Base-by-base conservation (phyloP, 2,113 vertebrate genomes). In the Tursiops truncatus region DNA sequence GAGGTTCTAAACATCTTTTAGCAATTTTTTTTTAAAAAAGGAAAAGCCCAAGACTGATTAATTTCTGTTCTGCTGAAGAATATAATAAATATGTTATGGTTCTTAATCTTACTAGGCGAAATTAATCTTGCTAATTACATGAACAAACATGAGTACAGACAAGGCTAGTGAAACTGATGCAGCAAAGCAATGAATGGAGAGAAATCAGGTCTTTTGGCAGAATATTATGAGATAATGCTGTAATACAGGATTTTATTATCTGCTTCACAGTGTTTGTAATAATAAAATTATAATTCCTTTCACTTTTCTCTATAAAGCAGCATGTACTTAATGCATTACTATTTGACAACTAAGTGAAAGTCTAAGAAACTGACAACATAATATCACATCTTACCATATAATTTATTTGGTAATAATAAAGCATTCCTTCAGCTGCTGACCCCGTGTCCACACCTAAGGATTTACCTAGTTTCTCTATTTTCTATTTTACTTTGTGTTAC, bases 11-110 rank as follows among this genome's bases (percentile, higher is more conserved):
- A 95, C 76, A 65, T 76, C n/a, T 50, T 76, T 86, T 50, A 79
- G 83, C n/a, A 79, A 73, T 33, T 11, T 91, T 89, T 91, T 83
- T 84, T 77, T 8, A 36, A 31, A 31, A 47, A 92, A 71, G 25
- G 60, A 68, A 97, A 81, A 80, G 0, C 47, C 36, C 58, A 28
- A 90, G 65, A 90, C 18, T 58, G 26, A 67, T 82, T 62, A 67
- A 91, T 85, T 92, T 96, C 62, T 91, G 13, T 91, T 95, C 84
- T 90, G 67, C 62, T 65, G 58, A 97, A 93, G 58, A 90, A 94
- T 62, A 81, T 23, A 36, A 73, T 92, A 44, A 92, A 58, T 65
- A 56, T 38, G 23, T 28, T 70, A 28, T 47, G n/a, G 47, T 25
- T 97, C 58, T 87, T 95, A 63, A 83, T 94, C 79, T 85, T 85